Evolutionary conservation across 2,888 invertebrate genomes (phyloP), one percentile per base, ranked within the genome.

Genomic region (Oscheius onirici): DNA sequence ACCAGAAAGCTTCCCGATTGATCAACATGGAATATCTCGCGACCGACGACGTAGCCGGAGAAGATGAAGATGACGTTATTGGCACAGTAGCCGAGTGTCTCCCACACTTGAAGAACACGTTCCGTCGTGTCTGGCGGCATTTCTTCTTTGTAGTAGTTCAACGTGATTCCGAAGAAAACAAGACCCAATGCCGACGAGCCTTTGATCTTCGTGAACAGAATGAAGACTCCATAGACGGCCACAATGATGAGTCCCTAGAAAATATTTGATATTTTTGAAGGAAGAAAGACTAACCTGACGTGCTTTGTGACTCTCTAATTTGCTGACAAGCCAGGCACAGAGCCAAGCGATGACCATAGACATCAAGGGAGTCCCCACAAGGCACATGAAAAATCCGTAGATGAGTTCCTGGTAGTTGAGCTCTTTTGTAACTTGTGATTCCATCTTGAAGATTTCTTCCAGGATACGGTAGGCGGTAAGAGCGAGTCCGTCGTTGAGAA

Each of bases 21-120:
- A 8, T 41, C 20, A n/a, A 2, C 15, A 2, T 15, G 44, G 52
- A 71, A 71, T n/a, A 71, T 66, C 22, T 71, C 60, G n/a, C 52
- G 34, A 8, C 71, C 71, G 20, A 72, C 71, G 20, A 71, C 24
- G 54, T 65, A 57, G 0, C 92, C 91, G 0, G 91, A 90, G 84
- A 91, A 90, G 0, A 91, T 90, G 74, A 92, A 92, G 46, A 92
- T 89, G 13, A 91, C 83, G 0, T 91, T 91, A 79, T 92, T 91
- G 13, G 89, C 89, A 74, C 89, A 85, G 75, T 89, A 90, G 10
- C 88, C 88, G 73, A 90, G 73, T 69, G 89, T 88, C 77, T 89
- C 88, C 90, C 90, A 90, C 43, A 76, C 52, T 34, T 74, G 60
- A 63, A 80, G 87, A 86, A 88, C 88, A 80, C 89, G 88, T 15